Evolutionary conservation across 1,140 invertebrate species (phyloP), one percentile per base, ranked within the genome.

Genomic region (Zaprionus gabonicus): DNA sequence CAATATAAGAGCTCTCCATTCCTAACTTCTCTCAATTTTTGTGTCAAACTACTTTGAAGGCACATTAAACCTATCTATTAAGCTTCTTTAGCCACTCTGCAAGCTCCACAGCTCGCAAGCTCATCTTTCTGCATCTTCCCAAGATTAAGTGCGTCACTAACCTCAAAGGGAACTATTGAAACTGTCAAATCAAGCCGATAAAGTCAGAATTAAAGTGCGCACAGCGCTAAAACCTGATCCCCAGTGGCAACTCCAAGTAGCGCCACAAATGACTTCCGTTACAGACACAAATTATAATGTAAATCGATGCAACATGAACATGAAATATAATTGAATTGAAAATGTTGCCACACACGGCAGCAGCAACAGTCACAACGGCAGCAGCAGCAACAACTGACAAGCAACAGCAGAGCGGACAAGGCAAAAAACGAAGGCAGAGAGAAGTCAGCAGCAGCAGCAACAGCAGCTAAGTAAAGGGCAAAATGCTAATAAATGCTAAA

Each of bases 311-410:
- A 88, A 88, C 81, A 90, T 88, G 84, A 88, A 88, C 84, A 88
- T 88, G 81, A 88, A 88, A 88, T 90, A 88, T 88, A 88, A 88
- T 88, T 88, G 84, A 88, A 88, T 88, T 88, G 84, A 88, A 90
- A 88, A 84, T 88, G 78, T 84, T 84, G 78, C 84, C 84, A 87
- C 84, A 87, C 84, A 88, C 83, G 66, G 78, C 69, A 87, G 78
- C 73, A 80, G 34, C 80, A 81, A 57, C 53, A 36, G 20, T 65
- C 65, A 10, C 63, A 63, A 38, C 74, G 38, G 23, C 57, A 41
- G 27, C 59, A 41, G 27, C 59, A 44, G 17, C 65, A 51, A 27
- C 44, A 78, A 71, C 81, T 81, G 82, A 85, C 82, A 85, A 63
- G 77, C 69, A 70, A 78, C 83, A 87, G 62, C 58, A 71, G 51